Percentiles rank a stretch among this genome's conserved stretches.
phyloP scores from a whole-genome alignment of 2,797 vertebrate genomes.

The Poeciliopsis infans region DNA sequence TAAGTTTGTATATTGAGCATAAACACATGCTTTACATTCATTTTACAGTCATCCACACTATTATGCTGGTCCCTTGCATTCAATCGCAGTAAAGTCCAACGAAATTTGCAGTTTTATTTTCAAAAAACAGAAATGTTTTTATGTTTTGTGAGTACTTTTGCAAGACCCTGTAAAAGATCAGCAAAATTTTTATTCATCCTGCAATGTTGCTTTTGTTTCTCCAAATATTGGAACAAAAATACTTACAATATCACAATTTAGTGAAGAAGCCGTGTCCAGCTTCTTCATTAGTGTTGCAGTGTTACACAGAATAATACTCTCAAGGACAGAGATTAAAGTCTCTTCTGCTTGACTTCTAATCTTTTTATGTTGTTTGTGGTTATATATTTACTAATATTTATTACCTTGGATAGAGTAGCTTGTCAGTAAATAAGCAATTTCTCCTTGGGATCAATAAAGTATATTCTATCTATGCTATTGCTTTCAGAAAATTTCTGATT shows the following conservation, averaged over 20 bases:
- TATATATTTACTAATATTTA: no score
- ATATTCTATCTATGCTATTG: no score
- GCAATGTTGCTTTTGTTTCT: neutral
- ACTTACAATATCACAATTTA: no score
- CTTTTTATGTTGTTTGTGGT: neutral
- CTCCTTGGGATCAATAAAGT: no score
- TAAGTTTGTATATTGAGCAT: neutral
- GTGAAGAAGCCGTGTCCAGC: no score
- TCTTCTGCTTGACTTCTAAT: no score
- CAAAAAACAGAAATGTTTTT: neutral
- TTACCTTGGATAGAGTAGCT: no score
- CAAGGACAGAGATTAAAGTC: no score
- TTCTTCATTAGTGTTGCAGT: no score
- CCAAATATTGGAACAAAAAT: no score
- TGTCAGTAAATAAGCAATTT: no score
- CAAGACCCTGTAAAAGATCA: neutral
- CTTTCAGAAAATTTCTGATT: neutral
- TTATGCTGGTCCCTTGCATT: neutral
- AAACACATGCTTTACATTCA: neutral
- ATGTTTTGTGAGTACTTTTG: neutral
- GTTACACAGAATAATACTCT: no score
- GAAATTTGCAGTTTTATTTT: neutral
- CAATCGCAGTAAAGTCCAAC: neutral
- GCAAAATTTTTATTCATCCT: neutral
- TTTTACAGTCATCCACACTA: neutral